A percentile compares a stretch with the other conserved stretches of the same genome.
Conservation (phyloP, 1,140 invertebrate species). For the Penaeus japonicus region DNA sequence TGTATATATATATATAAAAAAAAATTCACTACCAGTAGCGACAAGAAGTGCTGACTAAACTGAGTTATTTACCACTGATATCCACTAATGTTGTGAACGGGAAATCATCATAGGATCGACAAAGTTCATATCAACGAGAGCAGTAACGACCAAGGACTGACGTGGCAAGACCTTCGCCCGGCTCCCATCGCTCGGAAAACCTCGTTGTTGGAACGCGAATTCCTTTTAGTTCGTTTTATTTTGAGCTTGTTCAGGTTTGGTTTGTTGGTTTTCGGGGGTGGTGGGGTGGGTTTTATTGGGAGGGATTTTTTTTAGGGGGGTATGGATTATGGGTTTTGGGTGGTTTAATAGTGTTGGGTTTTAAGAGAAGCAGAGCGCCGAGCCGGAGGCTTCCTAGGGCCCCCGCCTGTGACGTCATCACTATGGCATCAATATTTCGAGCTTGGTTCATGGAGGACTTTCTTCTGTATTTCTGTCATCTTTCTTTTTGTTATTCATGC, state of each 20-base stretch:
- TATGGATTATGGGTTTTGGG: no score
- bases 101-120: slow-evolving; percentile 52
- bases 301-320: no score
- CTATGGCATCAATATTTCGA: background rate
- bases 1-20: no score
- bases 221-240: background rate
- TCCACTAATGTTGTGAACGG: slow-evolving; percentile 55
- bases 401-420: slow-evolving; percentile 46
- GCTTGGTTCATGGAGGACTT: background rate
- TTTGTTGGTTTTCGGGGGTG: no score
- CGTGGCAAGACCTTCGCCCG: slow-evolving; percentile 3
- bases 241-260: background rate
- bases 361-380: background rate
- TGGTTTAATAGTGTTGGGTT: background rate
- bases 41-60: slow-evolving; percentile 49
- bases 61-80: slow-evolving; percentile 56
- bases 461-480: background rate
- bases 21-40: slow-evolving; percentile 26
- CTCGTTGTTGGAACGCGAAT: slow-evolving; percentile 28
- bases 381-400: background rate
- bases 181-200: background rate
- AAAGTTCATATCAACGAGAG: slow-evolving; percentile 54
- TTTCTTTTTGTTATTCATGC: background rate
- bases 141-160: slow-evolving; percentile 55
- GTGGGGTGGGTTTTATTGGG: no score